Base-by-base conservation (phyloP, 2,113 vertebrate genomes). In the Sebastes fasciatus region DNA sequence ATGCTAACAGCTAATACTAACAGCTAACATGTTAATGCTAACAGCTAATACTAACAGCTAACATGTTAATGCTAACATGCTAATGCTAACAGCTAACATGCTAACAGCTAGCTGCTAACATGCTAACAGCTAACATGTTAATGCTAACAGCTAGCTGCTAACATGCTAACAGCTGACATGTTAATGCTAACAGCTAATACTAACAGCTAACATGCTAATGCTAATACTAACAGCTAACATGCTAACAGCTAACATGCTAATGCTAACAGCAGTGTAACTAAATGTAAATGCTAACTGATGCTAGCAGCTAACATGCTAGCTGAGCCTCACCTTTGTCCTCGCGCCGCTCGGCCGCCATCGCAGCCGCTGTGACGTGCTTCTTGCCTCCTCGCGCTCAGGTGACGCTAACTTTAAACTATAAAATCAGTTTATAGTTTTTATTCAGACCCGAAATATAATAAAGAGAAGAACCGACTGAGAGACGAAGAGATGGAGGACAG, bases 311-410 rank as follows among this genome's bases (percentile, higher is more conserved):
- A 26, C 26, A 86, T 3, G 63, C 84, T 70, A 88, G 49, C 52
- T 34, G 9, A 11, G 8, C 2, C 65, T 80, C 64, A 93, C 93
- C 93, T 91, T 93, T 93, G 74, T 94, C 93, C 54, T 94, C 93
- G 74, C 93, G 92, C 70, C 93, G 88, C 34, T 94, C 93, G 40
- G 87, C 83, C 81, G 93, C 91, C 93, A 94, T 94, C n/a, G 61
- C 80, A 54, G 67, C 52, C 73, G 23, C 63, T 46, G 14, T 55
- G 45, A 75, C 75, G 79, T 68, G 21, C 16, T 46, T 10, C 54
- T n/a, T 21, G 10, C 21, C 57, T 26, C 5, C 79, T 81, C 55
- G 40, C 17, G 52, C 54, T 23, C 21, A 17, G 69, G 11, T 68
- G 3, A n/a, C 13, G 0, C n/a, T 46, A 16, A 4, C 11, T 1